Evolutionary conservation across 92 coral and sea anemone genomes (phyloP), one percentile per base, ranked within the genome.

Genomic region (Virgularia gustaviana): DNA sequence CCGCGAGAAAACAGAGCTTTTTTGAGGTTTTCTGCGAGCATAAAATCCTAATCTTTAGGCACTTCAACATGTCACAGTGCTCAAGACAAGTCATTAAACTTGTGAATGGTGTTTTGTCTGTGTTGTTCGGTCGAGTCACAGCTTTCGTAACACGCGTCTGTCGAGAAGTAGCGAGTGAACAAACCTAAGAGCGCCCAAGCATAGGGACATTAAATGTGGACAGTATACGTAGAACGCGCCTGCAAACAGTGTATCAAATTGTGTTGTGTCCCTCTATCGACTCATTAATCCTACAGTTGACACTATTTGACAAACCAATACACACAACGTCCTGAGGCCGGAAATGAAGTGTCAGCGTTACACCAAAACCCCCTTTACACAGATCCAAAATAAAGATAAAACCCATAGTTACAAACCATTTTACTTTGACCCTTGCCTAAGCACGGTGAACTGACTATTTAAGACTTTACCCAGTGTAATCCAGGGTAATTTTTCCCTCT

Each of bases 261-360:
- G 24, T 66, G 55, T 47, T 47, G 73, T 29, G 31, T n/a, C n/a
- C 15, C 47, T 66, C 19, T 34, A 19, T 19, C 61, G 7, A 33
- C 57, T 34, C 45, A 68, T 68, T 68, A 68, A 68, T 68, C 75
- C 75, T 9, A 13, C 53, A 31, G 10, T 68, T 51, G 75, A 68
- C 75, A 28, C 47, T 47, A 49, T 68, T 51, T 68, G 75, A 68
- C 61, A 68, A 49, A 68, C 61, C 75, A 68, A 68, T 68, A 59
- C 61, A 32, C 75, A 51, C 75, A 20, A 36, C 9, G 27, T 49
- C 61, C 25, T 5, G 11, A 15, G 24, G n/a, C 75, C 75, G 75
- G 75, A 68, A 68, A 68, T 51, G 75, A 68, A 9, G 41, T 68
- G 75, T 68, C 75, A 68, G 6, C 72, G 16, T n/a, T 45, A 43